A percentile compares a stretch with the other conserved stretches of the same genome.
These are phyloP conservation scores for Monochamus saltuarius DNA, from an alignment of 1,140 invertebrate species.

Conservation along the genomic window DNA sequence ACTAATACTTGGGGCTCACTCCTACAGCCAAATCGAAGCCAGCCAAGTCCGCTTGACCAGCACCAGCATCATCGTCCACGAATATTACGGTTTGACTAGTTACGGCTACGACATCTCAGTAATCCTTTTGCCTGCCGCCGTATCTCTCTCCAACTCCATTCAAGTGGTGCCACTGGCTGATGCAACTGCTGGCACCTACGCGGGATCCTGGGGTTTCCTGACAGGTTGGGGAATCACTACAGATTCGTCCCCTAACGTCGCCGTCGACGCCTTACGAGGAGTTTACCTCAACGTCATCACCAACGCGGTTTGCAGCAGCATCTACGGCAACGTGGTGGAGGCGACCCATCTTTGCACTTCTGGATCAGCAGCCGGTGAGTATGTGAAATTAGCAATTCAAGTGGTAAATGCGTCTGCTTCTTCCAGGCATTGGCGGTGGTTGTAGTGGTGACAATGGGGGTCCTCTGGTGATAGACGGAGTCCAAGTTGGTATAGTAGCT, in stretches of 20 bases:
- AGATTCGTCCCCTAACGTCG: not conserved
- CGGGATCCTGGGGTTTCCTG: not conserved
- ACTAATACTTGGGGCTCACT: constrained; percentile 32
- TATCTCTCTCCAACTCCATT: constrained; percentile 23
- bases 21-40: constrained; percentile 38
- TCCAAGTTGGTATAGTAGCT: constrained; percentile 25
- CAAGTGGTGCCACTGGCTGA: constrained; percentile 36
- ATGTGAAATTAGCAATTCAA: too few species aligned
- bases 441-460: constrained; percentile 28
- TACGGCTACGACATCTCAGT: constrained; percentile 57
- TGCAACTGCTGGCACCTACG: constrained; percentile 16
- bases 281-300: constrained; percentile 1
- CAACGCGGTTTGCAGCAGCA: not conserved
- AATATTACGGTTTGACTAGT: constrained; percentile 50
- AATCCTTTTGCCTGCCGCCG: constrained; percentile 50
- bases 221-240: not conserved
- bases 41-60: constrained; percentile 40
- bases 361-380: constrained; percentile 1
- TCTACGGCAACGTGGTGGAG: not conserved
- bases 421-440: constrained; percentile 29
- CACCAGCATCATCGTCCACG: constrained; percentile 50
- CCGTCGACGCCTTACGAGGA: not conserved
- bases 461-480: constrained; percentile 19
- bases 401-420: too few species aligned
- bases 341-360: not conserved